Percentiles rank a stretch among this genome's conserved stretches.
Conservation (phyloP, 2,797 vertebrate species). For the Amblyopsis hoosieri region DNA sequence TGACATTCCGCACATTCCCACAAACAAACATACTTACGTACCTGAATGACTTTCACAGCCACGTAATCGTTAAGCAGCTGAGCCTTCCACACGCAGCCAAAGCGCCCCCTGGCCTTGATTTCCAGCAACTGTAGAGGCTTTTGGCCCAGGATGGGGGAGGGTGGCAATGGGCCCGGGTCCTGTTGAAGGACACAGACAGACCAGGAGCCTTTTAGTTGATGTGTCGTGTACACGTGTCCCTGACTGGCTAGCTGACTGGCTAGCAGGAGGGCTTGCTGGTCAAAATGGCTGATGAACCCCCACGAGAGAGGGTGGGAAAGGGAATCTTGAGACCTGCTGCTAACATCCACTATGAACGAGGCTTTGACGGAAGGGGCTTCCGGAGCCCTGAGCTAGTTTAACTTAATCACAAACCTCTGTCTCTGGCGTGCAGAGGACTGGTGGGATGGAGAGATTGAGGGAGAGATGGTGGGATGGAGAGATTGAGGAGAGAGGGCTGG, state of each 20-base stretch:
- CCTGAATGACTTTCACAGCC: conserved; percentile 93
- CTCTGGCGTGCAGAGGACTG: conserved; percentile 31
- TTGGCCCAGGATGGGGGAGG: conserved; percentile 87
- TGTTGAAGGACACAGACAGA: conserved; percentile 42
- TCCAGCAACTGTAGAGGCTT: conserved; percentile 91
- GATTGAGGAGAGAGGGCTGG: conserved; percentile 17
- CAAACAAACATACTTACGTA: conserved; percentile 44
- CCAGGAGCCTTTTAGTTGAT: not conserved
- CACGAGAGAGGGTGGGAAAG: conserved; percentile 22
- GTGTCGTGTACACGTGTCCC: not conserved
- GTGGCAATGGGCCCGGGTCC: conserved; percentile 90
- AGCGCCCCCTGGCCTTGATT: conserved; percentile 91
- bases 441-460: conserved; percentile 19
- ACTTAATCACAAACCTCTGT: conserved; percentile 53
- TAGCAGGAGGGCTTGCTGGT: not conserved
- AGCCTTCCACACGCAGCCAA: conserved; percentile 94
- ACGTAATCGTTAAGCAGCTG: conserved; percentile 89
- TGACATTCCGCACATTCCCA: not conserved
- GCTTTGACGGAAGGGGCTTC: conserved; percentile 46
- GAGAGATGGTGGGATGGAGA: conserved; percentile 20
- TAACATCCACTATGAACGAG: conserved; percentile 20
- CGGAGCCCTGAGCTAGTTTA: conserved; percentile 52
- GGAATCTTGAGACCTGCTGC: conserved; percentile 18
- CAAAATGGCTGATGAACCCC: not conserved
- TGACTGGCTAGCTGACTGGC: not conserved